Evolutionary conservation across 2,113 vertebrate species (phyloP).

Genomic region (Typhlomys cinereus): DNA sequence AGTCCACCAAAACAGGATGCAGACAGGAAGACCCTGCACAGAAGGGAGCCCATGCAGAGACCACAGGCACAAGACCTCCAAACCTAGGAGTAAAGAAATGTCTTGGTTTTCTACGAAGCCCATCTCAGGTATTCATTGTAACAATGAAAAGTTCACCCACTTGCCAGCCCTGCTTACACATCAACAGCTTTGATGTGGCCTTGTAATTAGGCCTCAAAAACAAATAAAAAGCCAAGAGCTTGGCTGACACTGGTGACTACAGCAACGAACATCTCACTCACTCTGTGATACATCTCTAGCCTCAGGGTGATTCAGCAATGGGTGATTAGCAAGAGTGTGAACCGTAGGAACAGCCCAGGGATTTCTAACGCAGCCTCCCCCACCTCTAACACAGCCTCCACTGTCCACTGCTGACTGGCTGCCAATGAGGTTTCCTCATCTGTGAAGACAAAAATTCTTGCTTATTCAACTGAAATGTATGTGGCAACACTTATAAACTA

Average conservation of each 20-base stretch:
- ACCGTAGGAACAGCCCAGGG: neutral
- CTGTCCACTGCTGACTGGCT: neutral
- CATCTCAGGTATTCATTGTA: neutral
- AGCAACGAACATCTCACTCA: neutral
- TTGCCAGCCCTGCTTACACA: neutral
- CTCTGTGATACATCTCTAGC: neutral
- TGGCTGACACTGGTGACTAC: neutral
- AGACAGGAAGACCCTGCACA: neutral
- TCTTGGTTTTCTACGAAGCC: neutral
- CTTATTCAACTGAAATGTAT: neutral
- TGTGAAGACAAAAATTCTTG: neutral
- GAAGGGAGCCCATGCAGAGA: neutral
- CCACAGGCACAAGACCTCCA: neutral
- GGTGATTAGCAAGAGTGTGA: neutral
- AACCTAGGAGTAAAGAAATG: neutral
- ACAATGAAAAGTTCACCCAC: neutral
- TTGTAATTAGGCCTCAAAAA: constrained; percentile 5
- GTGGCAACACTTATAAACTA: neutral
- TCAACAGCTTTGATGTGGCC: constrained; percentile 17
- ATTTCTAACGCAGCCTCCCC: neutral
- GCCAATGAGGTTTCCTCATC: neutral
- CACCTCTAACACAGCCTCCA: neutral
- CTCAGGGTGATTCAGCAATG: neutral
- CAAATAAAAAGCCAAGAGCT: neutral
- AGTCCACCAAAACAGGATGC: neutral